Percentiles rank a stretch among this genome's conserved stretches.
Evolutionary conservation across 2,113 vertebrate species (phyloP).

Genomic region (Syngnathus scovelli): DNA sequence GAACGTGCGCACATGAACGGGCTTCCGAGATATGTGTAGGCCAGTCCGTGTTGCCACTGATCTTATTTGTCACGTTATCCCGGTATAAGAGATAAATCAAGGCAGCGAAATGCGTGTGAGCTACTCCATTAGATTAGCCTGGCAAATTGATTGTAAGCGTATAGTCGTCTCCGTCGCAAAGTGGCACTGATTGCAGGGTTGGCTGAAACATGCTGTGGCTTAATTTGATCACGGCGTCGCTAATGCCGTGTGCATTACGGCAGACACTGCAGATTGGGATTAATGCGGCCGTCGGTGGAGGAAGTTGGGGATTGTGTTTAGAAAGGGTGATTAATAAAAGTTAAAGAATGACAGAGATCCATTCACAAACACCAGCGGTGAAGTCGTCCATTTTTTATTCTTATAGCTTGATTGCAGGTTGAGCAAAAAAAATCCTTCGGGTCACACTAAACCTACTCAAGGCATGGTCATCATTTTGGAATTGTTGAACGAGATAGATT

Average conservation of each 20-base stretch:
- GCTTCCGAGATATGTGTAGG: slow-evolving; percentile 17
- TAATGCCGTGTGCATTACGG: slow-evolving; percentile 60
- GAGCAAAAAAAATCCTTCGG: neutral
- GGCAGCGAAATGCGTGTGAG: slow-evolving; percentile 24
- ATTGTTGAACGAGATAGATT: neutral
- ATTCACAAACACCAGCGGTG: neutral
- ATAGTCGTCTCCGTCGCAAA: slow-evolving; percentile 53
- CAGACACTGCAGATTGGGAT: slow-evolving; percentile 51
- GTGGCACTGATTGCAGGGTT: slow-evolving; percentile 57
- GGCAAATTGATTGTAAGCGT: slow-evolving; percentile 66
- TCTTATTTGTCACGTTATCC: slow-evolving; percentile 47
- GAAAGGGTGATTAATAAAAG: slow-evolving; percentile 28
- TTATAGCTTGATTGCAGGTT: neutral
- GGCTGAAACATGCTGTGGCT: slow-evolving; percentile 39
- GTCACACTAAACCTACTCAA: too few relatives aligned
- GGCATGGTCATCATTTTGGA: too few relatives aligned
- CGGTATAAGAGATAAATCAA: slow-evolving; percentile 40
- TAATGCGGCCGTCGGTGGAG: slow-evolving; percentile 52
- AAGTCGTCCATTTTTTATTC: neutral
- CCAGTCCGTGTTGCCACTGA: slow-evolving; percentile 24
- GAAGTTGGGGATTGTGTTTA: slow-evolving; percentile 17
- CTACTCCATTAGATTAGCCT: slow-evolving; percentile 53
- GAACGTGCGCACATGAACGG: slow-evolving; percentile 23
- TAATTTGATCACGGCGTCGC: slow-evolving; percentile 66
- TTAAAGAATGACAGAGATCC: slow-evolving; percentile 14